Evolutionary conservation across 2,797 vertebrate genomes (phyloP), one percentile per base, ranked within the genome.

Genomic region (Peromyscus aztecus): DNA sequence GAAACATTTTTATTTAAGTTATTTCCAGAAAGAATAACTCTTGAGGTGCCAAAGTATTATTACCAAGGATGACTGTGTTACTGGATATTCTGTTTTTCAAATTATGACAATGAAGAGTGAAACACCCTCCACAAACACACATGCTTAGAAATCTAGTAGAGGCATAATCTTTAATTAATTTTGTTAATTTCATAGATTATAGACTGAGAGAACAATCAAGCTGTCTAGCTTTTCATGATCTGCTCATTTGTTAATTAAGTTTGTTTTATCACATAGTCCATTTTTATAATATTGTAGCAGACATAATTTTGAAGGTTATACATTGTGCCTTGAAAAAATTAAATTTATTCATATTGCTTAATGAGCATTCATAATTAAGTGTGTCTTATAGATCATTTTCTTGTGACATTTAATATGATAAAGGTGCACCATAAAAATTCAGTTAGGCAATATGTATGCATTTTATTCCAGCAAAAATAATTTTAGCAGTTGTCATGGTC

Each of bases 171-270:
- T 85, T 69, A 81, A 85, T 93, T 94, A 93, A 82, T 52, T 61
- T 91, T 93, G 16, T 61, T 55, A 94, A 31, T 90, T 95, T 89
- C 71, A 16, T 65, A 89, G 52, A 0, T 14, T 81, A 61, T 13
- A 91, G 57, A 77, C 27, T 83, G 90, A 7, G 17, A 93, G 12
- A 82, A 78, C 85, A 84, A 89, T 94, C 40, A 69, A 80, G 2
- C 29, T 75, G 55, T 34, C n/a, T 97, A 63, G 61, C 2, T 85
- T 92, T 95, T 93, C 1, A 17, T 91, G 61, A 78, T 59, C 13
- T 83, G 57, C 40, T 77, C n/a, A 75, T 78, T 95, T 80, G 29
- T 93, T 93, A 96, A 92, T 63, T 75, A 97, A 89, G 2, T 91
- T 94, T 83, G 4, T 92, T 93, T 91, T 82, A 65, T 94, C 31